Evolutionary conservation across 2,113 vertebrate species (phyloP), one percentile per base, ranked within the genome.

Genomic region (Mesembrinibis cayennensis): DNA sequence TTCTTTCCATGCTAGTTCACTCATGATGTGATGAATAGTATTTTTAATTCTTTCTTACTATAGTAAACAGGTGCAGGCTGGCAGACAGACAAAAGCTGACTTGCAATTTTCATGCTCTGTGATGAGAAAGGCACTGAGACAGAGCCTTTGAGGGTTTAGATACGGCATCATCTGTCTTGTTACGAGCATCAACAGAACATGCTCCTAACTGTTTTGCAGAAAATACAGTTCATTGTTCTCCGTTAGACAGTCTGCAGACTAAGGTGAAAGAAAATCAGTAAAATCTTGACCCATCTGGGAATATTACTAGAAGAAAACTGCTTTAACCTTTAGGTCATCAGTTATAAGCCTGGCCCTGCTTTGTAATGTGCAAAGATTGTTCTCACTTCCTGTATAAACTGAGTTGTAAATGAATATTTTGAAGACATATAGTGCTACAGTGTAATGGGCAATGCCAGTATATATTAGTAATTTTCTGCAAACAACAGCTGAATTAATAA

Each of bases 51-150:
- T 76, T 84, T 59, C 61, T 59, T 40, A 21, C 63, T 71, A 0
- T 17, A 40, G 82, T 45, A 21, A 93, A 52, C 83, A 89, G 87
- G 78, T 92, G 77, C 76, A 77, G 30, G 36, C 76, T 92, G 77
- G 90, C 91, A 95, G 45, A n/a, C 21, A n/a, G 23, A 45, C 70
- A 92, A 30, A 96, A 83, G 45, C 80, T 93, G 90, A 91, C 92
- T 89, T 93, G 80, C 61, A 25, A 40, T 70, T 95, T 78, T 55
- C 15, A 0, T 40, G 38, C 44, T 74, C 44, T 90, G n/a, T 87
- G 71, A 47, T 0, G 2, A 59, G 87, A 69, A 52, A 69, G 67
- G 29, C 59, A 12, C 30, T 53, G 63, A 61, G 87, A 53, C 62
- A 83, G 89, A 52, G 65, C n/a, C 71, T 65, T 45, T 58, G 36